Base-by-base conservation (phyloP, 2,888 invertebrate species). In the Eilema caniola region DNA sequence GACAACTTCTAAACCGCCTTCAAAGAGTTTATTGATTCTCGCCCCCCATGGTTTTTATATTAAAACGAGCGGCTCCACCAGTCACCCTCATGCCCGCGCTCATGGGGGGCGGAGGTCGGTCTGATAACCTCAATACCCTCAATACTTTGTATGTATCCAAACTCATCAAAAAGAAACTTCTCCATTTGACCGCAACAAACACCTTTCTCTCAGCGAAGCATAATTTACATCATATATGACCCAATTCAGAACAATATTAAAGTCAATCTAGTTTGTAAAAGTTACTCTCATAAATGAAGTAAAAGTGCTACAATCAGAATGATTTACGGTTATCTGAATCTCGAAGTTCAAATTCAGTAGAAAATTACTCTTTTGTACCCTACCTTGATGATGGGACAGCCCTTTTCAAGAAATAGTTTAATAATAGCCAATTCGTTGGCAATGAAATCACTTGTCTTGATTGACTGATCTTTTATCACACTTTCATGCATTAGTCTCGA, bases 201-300 rank as follows among this genome's bases (percentile, higher is more conserved):
- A 20, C 5, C 16, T 7, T 7, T 3, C 47, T 47, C 20, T 20
- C 20, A 20, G 47, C 7, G 4, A 16, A 16, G 41, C 31, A 33
- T 33, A 33, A 33, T 8, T 33, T 33, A 7, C 8, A 33, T 8
- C 5, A 33, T 8, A 8, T 33, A 33, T 8, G 31, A 33, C 31
- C 3, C 31, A 33, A 33, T 33, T 33, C 5, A 33, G 47, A 14
- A 47, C 5, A 2, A 47, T 7, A 47, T 20, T 20, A 5, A 20
- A 20, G 20, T n/a, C n/a, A n/a, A 53, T 53, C 53, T 53, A 53
- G 53, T n/a, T 53, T n/a, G 8, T n/a, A 20, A 53, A 53, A 53
- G 53, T 53, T n/a, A 53, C 53, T n/a, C 53, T 53, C n/a, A 53
- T 53, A 53, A 59, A 59, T 59, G 25, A 59, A 59, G 16, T 59